Evolutionary conservation across 2,888 invertebrate species (phyloP), one percentile per base, ranked within the genome.

Genomic region (Drosophila affinis): DNA sequence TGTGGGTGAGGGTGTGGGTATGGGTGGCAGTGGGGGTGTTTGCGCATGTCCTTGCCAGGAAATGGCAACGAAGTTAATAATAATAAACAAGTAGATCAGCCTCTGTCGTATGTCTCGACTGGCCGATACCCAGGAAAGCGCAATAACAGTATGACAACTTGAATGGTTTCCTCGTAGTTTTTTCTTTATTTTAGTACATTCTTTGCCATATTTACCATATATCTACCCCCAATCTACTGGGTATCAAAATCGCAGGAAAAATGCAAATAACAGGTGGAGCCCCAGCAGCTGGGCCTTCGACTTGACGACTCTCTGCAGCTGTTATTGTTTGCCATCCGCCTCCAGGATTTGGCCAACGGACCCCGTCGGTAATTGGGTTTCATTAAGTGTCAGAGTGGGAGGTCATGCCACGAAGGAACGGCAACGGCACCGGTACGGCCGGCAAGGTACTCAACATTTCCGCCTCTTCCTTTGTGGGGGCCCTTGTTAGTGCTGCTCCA

Each of bases 261-360:
- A 82, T 85, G 87, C 85, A 83, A 87, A 87, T 87, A 83, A 62
- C 87, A 85, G 87, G 83, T 83, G 87, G 69, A 39, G 76, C 64
- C 39, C 24, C 58, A 62, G 72, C 75, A 75, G 60, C 67, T 79
- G 78, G 67, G 71, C 58, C 72, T 53, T 46, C 61, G 79, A 47
- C 72, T 68, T 14, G 57, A 49, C 45, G 63, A 21, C 53, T 17
- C 32, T 53, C 53, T 55, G 86, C 88, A 85, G 87, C 87, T 85
- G 87, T 81, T 85, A 72, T 56, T 82, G 78, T 87, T 83, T 83
- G 82, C 75, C 64, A 53, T 55, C 53, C 71, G 44, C 47, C 39
- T 49, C 24, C 61, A 73, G 56, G 57, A 62, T 44, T 53, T 39
- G 32, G 39, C 21, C 24, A 49, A 55, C 72, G 52, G 63, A 59